Percentiles rank a stretch among this genome's conserved stretches.
phyloP scores from a whole-genome alignment of 2,113 vertebrate genomes.

The Romanogobio albipinnatus region DNA sequence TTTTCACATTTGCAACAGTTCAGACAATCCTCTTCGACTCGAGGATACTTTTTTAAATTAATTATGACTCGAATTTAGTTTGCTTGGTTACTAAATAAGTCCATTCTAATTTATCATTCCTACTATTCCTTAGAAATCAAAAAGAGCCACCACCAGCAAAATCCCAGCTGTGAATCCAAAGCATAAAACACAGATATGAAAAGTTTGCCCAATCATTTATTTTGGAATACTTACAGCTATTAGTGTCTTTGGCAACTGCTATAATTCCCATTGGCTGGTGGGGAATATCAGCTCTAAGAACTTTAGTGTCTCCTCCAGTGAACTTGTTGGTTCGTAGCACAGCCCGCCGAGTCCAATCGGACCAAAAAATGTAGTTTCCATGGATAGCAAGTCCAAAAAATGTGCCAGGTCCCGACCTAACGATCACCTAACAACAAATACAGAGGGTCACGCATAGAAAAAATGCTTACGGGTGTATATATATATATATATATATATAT shows the following conservation, averaged over 20 bases:
- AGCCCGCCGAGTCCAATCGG: constrained; percentile 91
- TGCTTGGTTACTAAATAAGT: constrained; percentile 64
- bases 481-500: background rate
- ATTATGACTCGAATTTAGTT: constrained; percentile 66
- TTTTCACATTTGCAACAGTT: constrained; percentile 69
- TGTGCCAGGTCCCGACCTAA: constrained; percentile 92
- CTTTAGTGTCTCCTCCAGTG: constrained; percentile 91
- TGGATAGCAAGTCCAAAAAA: constrained; percentile 95
- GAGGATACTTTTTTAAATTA: constrained; percentile 65
- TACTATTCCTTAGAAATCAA: constrained; percentile 46
- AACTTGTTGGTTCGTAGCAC: constrained; percentile 94
- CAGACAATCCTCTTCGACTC: constrained; percentile 64
- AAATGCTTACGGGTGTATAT: background rate
- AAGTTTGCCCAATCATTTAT: background rate
- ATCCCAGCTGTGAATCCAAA: background rate
- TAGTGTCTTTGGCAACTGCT: constrained; percentile 92
- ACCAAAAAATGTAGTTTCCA: constrained; percentile 97
- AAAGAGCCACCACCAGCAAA: constrained; percentile 17
- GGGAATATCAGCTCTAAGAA: constrained; percentile 92
- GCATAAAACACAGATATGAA: background rate
- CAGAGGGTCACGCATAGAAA: background rate
- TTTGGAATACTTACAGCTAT: constrained; percentile 88
- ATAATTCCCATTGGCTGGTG: constrained; percentile 98
- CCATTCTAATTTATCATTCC: constrained; percentile 63
- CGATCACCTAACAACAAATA: constrained; percentile 81